Evolutionary conservation across 2,888 invertebrate genomes (phyloP).

Genomic region (Drosophila gaucha): DNA sequence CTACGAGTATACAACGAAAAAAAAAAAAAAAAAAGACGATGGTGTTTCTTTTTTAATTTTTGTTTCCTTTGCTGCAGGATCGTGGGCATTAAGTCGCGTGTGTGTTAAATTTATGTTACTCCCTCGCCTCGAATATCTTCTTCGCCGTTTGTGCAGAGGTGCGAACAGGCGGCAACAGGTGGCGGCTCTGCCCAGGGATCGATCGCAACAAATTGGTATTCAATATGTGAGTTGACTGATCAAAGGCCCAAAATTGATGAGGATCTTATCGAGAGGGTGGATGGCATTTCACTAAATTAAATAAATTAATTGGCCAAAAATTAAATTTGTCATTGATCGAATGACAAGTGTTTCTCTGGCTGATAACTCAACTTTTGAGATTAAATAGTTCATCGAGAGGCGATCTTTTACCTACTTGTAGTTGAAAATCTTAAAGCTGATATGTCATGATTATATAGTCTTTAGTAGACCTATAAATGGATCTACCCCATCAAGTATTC

Average conservation of each 20-base stretch:
- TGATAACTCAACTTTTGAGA: neutral
- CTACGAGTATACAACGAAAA: slow-evolving; percentile 25
- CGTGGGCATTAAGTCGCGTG: slow-evolving; percentile 60
- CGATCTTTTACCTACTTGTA: neutral
- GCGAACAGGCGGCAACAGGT: slow-evolving; percentile 73
- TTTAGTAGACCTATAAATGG: neutral
- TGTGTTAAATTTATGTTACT: slow-evolving; percentile 71
- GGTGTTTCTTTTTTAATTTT: slow-evolving; percentile 12
- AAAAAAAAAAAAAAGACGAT: slow-evolving; percentile 27
- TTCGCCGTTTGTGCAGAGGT: slow-evolving; percentile 41
- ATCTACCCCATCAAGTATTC: neutral
- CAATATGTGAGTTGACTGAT: slow-evolving; percentile 45
- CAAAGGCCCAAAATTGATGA: neutral
- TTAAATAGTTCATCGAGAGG: too few species aligned
- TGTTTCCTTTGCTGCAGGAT: slow-evolving; percentile 34
- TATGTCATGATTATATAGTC: neutral
- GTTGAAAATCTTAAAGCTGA: neutral
- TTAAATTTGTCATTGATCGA: neutral
- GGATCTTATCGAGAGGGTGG: neutral
- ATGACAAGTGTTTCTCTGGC: too few species aligned
- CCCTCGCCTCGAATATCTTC: slow-evolving; percentile 48
- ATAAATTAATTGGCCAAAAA: slow-evolving; percentile 17
- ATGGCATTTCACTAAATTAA: neutral
- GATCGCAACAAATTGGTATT: slow-evolving; percentile 58
- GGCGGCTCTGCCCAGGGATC: slow-evolving; percentile 42